Percentiles rank a stretch among this genome's conserved stretches.
These are phyloP conservation scores for Apotomis turbidana DNA, from an alignment of 2,888 invertebrate genomes.

Conservation along the genomic window DNA sequence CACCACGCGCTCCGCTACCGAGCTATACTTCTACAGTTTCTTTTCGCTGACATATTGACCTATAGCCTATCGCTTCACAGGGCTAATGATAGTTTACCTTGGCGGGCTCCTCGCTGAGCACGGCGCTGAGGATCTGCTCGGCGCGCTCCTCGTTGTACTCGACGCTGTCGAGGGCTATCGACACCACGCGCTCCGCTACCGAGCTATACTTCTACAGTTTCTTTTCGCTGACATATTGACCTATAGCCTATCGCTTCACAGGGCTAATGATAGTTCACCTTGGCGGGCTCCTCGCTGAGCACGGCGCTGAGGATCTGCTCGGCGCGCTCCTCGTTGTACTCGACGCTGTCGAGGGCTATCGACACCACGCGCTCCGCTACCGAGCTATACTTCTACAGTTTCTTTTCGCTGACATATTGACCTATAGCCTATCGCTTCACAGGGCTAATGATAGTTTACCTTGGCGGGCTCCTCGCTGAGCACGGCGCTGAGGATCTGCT, in stretches of 20 bases:
- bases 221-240: constrained; percentile 83
- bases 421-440: too few relatives aligned
- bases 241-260: too few relatives aligned
- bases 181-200: constrained; percentile 91
- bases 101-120: constrained; percentile 86
- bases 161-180: constrained; percentile 94
- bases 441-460: neutral
- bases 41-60: constrained; percentile 83
- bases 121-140: constrained; percentile 89
- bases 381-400: constrained; percentile 88
- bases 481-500: constrained; percentile 90
- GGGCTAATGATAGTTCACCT: constrained; percentile 33
- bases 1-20: constrained; percentile 91
- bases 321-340: constrained; percentile 92
- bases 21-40: constrained; percentile 88
- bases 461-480: constrained; percentile 85
- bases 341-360: constrained; percentile 94
- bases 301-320: constrained; percentile 90
- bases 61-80: too few relatives aligned
- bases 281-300: constrained; percentile 85
- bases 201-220: constrained; percentile 89
- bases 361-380: constrained; percentile 92
- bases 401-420: constrained; percentile 84
- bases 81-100: constrained; percentile 44
- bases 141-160: constrained; percentile 93